These are phyloP conservation scores for Trochalopteron elliotii DNA, from an alignment of 2,113 vertebrate species.

Conservation along the genomic window DNA sequence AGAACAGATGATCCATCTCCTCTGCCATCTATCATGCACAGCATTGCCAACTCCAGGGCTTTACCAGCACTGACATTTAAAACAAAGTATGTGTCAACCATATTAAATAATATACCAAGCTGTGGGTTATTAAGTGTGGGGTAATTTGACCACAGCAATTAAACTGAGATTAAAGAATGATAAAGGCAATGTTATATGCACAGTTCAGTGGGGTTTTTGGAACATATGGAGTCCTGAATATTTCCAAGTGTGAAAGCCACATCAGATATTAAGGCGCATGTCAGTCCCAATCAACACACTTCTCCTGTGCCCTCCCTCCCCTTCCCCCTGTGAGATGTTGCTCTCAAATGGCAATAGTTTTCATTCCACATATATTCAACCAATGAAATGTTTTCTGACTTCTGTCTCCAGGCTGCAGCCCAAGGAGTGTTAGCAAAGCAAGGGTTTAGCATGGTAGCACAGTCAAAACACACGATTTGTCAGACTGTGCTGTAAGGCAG, in stretches of 20 bases:
- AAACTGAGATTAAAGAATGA: constrained; percentile 91
- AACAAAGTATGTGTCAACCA: constrained; percentile 86
- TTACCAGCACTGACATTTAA: constrained; percentile 81
- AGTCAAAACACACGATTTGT: neutral
- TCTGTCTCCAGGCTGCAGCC: neutral
- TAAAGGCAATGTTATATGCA: constrained; percentile 76
- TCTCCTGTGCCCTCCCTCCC: neutral
- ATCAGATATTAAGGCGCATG: constrained; percentile 62
- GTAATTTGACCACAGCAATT: constrained; percentile 93
- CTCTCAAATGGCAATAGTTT: neutral
- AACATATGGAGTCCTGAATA: constrained; percentile 77
- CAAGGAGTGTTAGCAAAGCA: neutral
- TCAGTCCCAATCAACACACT: constrained; percentile 59
- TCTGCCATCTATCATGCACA: constrained; percentile 82
- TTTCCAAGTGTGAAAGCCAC: constrained; percentile 74
- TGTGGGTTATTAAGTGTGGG: constrained; percentile 93
- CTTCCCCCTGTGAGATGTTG: neutral
- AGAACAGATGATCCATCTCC: constrained; percentile 81
- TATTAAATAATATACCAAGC: constrained; percentile 90
- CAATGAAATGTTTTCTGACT: neutral
- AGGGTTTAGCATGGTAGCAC: neutral
- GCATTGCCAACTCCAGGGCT: constrained; percentile 81
- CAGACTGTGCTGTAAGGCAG: neutral
- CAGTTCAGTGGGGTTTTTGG: constrained; percentile 57
- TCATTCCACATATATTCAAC: neutral